Conservation (phyloP, 2,888 invertebrate genomes). For the Acrobasis suavella region DNA sequence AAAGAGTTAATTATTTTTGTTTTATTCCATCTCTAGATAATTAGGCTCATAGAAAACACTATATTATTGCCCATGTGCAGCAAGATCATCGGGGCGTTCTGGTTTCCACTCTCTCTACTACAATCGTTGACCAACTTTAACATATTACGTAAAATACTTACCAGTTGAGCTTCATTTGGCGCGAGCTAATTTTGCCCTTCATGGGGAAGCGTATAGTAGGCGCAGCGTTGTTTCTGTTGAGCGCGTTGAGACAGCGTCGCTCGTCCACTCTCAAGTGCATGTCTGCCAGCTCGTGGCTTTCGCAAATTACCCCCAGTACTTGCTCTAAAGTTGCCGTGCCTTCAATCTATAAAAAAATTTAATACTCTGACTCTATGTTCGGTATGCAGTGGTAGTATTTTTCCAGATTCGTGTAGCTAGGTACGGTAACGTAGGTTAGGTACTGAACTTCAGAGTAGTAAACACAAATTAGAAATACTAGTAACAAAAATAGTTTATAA, state of each 20-base stretch:
- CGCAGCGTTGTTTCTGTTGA: conserved; percentile 84
- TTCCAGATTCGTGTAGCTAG: too few relatives aligned
- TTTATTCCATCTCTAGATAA: neutral
- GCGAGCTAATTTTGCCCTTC: conserved; percentile 86
- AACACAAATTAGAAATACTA: too few relatives aligned
- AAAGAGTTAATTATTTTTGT: neutral
- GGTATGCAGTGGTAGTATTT: too few relatives aligned
- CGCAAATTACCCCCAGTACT: conserved; percentile 79
- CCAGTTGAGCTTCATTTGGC: conserved; percentile 90
- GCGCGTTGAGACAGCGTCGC: conserved; percentile 85
- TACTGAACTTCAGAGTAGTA: too few relatives aligned
- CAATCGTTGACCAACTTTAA: too few relatives aligned
- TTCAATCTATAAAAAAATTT: conserved; percentile 67
- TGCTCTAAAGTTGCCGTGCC: conserved; percentile 82
- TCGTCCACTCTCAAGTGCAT: conserved; percentile 87
- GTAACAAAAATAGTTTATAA: too few relatives aligned
- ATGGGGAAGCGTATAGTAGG: conserved; percentile 86
- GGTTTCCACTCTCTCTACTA: too few relatives aligned
- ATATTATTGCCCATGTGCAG: too few relatives aligned
- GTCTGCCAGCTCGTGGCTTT: conserved; percentile 86
- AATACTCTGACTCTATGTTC: too few relatives aligned
- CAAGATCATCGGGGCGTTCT: too few relatives aligned
- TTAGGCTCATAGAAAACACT: too few relatives aligned
- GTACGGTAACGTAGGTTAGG: too few relatives aligned
- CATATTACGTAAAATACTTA: conserved; percentile 50